Base-by-base conservation (phyloP, 2,113 vertebrate species). In the Corapipo altera region DNA sequence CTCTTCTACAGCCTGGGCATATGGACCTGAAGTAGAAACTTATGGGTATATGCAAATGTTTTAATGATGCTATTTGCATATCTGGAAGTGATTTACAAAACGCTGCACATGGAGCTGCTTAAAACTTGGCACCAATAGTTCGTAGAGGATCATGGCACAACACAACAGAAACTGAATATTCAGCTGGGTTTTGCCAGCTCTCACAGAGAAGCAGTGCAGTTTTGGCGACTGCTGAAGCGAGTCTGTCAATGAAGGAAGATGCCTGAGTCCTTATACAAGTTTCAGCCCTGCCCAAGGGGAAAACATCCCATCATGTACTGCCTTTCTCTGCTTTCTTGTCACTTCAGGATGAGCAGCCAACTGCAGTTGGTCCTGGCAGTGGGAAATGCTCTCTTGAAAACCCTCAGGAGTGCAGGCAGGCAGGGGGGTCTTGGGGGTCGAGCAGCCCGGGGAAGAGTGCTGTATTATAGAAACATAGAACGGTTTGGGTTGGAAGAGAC, bases 1-100 rank as follows among this genome's bases (percentile, higher is more conserved):
- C 93, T 90, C 76, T 90, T 81, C 90, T 61, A n/a, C 77, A 86
- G 88, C 93, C 92, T 95, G 93, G 93, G 93, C 96, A 96, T 96
- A 96, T 94, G 95, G 95, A 92, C 91, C 82, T 51, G 76, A 62
- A 96, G 85, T 46, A 94, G 84, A 91, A 96, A 93, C 93, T 94
- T 96, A 92, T 1, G 85, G 87, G 41, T 93, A 88, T 97, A 96
- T 97, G 96, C 94, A 96, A 97, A 96, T 96, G 91, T 91, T 96
- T 96, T 96, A 96, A 97, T 97, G 93, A 96, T 95, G 94, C 89
- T 86, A 96, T 97, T 97, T 96, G 95, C 95, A 95, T 97, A 96
- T 96, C 96, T 96, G 95, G 95, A 97, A 96, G 88, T 96, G 95
- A 96, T 96, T 95, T 96, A 91, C 95, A 92, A 96, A 97, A 92